Conservation (phyloP, 2,888 invertebrate species). For the Malacosoma neustria region DNA sequence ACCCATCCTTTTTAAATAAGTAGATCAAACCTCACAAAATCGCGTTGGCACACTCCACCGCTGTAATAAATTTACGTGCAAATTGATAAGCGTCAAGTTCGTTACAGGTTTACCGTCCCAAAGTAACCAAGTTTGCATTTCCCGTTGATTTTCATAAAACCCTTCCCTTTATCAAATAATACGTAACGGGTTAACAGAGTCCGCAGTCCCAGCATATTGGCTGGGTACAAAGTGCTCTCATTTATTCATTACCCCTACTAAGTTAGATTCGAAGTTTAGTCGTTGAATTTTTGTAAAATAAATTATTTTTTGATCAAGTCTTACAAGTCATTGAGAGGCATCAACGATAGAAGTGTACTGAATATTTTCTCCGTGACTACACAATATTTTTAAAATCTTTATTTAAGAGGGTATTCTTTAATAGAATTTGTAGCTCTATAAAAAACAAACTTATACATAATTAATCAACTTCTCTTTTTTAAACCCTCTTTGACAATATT, state of each 20-base stretch:
- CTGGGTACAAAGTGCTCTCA: conserved; percentile 17
- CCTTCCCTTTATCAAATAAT: conserved; percentile 44
- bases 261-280: conserved; percentile 1
- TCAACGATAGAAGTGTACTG: no score
- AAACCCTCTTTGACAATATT: no score
- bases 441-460: no score
- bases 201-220: conserved; percentile 23
- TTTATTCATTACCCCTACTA: conserved; percentile 6
- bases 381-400: no score
- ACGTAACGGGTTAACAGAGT: conserved; percentile 32
- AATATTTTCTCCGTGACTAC: no score
- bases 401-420: no score
- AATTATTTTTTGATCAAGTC: no score
- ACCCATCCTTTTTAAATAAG: conserved; percentile 3
- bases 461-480: no score
- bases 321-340: no score
- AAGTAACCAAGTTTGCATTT: conserved; percentile 23
- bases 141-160: conserved; percentile 35
- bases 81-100: conserved; percentile 18
- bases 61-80: conserved; percentile 6
- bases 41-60: background rate
- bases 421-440: no score
- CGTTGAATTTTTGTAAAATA: no score
- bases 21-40: background rate
- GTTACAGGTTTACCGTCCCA: conserved; percentile 23